Conservation (phyloP, 2,888 invertebrate species). For the Odontocolon sp. region DNA sequence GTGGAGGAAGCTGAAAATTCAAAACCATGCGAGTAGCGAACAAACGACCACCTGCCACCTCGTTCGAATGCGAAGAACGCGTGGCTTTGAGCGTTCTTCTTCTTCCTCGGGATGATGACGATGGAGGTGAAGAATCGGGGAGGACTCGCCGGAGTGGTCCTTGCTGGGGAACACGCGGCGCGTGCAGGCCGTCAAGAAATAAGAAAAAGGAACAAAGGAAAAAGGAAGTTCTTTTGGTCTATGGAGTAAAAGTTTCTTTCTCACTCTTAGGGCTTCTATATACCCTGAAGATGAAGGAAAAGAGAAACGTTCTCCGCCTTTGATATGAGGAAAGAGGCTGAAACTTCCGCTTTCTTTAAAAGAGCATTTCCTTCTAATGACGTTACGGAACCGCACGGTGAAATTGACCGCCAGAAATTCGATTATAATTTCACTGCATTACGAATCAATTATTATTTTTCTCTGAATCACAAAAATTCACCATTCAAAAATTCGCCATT, state of each 20-base stretch:
- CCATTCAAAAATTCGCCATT: no score
- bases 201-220: slow-evolving; percentile 5
- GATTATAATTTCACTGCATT: no score
- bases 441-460: no score
- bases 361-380: slow-evolving; percentile 27
- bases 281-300: background rate
- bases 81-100: slow-evolving; percentile 39
- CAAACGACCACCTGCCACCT: slow-evolving; percentile 54
- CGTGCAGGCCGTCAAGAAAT: slow-evolving; percentile 34
- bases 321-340: slow-evolving; percentile 21
- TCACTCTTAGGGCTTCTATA: background rate
- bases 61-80: slow-evolving; percentile 16
- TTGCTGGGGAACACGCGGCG: slow-evolving; percentile 41
- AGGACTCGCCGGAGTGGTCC: slow-evolving; percentile 33
- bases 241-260: background rate
- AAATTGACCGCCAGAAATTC: no score
- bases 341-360: slow-evolving; percentile 40
- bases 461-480: no score
- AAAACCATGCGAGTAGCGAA: slow-evolving; percentile 35
- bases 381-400: no score
- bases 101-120: slow-evolving; percentile 13
- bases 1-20: slow-evolving; percentile 23
- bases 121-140: no score
- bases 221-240: background rate
- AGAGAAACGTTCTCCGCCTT: background rate